phyloP scores from a whole-genome alignment of 2,888 invertebrate genomes.

The Microplitis deprimator region DNA sequence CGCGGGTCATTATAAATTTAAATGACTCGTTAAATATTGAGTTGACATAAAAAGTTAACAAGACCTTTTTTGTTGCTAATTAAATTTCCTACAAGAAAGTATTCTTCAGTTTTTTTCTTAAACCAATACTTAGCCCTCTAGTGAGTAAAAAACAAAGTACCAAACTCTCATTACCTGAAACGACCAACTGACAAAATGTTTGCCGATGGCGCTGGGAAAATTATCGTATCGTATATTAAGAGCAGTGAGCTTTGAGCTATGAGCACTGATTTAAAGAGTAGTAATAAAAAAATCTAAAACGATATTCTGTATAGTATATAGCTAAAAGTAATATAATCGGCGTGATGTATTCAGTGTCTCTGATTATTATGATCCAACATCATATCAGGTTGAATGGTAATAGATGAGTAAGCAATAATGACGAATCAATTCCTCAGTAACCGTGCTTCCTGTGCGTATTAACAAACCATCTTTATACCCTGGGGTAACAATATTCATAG shows the following conservation, averaged over 20 bases:
- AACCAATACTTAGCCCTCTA: too few relatives aligned
- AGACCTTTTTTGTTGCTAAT: too few relatives aligned
- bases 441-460: conserved; percentile 51
- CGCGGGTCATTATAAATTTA: too few relatives aligned
- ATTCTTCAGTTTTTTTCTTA: too few relatives aligned
- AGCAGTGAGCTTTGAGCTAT: not conserved
- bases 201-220: conserved; percentile 28
- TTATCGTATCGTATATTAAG: conserved; percentile 22
- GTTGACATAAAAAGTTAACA: too few relatives aligned
- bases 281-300: too few relatives aligned
- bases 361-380: conserved; percentile 14
- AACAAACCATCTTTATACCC: conserved; percentile 14
- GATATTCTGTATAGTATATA: too few relatives aligned
- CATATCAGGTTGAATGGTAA: conserved; percentile 9
- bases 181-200: not conserved
- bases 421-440: conserved; percentile 63
- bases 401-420: conserved; percentile 52
- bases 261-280: too few relatives aligned
- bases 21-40: too few relatives aligned
- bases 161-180: too few relatives aligned
- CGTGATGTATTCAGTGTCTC: not conserved
- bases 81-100: too few relatives aligned
- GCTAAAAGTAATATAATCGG: not conserved
- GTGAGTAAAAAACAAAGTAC: too few relatives aligned
- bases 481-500: conserved; percentile 9